A percentile compares a stretch with the other conserved stretches of the same genome.
Evolutionary conservation across 2,797 vertebrate genomes (phyloP).

Genomic region (Coregonus suidteri): DNA sequence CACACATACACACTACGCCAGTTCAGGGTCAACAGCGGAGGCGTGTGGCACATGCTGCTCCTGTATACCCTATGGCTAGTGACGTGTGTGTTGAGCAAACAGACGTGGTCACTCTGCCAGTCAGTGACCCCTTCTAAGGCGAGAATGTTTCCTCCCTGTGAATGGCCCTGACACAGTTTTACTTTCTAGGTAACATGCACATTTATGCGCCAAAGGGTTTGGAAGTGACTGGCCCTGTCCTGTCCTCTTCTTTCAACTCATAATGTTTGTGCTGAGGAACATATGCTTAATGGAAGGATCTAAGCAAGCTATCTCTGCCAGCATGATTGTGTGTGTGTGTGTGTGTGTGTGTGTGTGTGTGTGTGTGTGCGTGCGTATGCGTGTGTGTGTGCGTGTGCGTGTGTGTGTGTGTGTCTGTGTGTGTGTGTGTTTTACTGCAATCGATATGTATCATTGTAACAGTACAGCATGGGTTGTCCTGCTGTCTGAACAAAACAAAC

Average conservation of each 20-base stretch:
- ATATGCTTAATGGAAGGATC: not conserved
- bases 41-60: not conserved
- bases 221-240: not conserved
- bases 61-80: not conserved
- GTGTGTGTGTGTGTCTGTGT: too few species aligned
- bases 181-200: not conserved
- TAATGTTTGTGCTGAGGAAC: not conserved
- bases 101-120: constrained; percentile 18
- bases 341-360: too few species aligned
- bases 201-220: not conserved
- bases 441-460: too few species aligned
- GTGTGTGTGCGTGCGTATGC: too few species aligned
- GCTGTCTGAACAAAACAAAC: not conserved
- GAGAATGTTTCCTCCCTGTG: not conserved
- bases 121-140: not conserved
- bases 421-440: not conserved
- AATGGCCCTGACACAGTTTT: not conserved
- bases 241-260: not conserved
- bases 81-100: not conserved
- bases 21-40: not conserved
- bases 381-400: too few species aligned
- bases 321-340: too few species aligned
- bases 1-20: not conserved
- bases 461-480: too few species aligned
- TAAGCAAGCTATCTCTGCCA: not conserved